Percentiles rank a stretch among this genome's conserved stretches.
Evolutionary conservation across 2,797 vertebrate species (phyloP).

Genomic region (Delichon dasypus): DNA sequence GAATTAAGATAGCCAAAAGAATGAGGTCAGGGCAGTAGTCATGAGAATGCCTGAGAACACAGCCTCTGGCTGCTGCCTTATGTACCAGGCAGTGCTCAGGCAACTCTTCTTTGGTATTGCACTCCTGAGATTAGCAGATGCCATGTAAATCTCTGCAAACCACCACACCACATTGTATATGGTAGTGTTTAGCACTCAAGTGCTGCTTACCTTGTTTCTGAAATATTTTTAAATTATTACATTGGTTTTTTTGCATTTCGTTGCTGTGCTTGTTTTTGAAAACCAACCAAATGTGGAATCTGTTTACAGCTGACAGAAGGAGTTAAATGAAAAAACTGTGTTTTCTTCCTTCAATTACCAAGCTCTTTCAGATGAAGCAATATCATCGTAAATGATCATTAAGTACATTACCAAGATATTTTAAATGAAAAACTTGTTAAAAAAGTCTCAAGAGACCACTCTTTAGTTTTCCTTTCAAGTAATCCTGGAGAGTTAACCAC

Average conservation of each 20-base stretch:
- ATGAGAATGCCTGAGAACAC: neutral
- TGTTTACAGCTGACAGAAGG: neutral
- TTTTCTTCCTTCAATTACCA: neutral
- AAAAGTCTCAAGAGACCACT: neutral
- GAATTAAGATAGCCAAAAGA: neutral
- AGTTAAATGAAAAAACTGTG: neutral
- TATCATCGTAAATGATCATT: neutral
- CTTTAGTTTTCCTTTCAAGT: neutral
- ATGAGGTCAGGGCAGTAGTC: neutral
- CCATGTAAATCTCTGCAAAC: neutral
- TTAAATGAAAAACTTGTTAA: neutral
- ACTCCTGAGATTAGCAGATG: neutral
- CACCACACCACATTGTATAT: fast-evolving
- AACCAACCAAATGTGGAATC: neutral
- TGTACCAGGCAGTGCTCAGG: neutral
- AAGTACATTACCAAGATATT: neutral
- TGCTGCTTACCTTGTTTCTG: neutral
- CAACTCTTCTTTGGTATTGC: neutral
- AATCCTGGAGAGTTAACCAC: neutral
- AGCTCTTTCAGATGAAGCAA: neutral
- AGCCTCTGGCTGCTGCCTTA: neutral
- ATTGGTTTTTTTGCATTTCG: neutral
- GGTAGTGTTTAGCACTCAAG: neutral
- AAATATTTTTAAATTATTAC: neutral
- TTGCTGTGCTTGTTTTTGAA: neutral